phyloP scores from a whole-genome alignment of 2,797 vertebrate genomes.

The Oryzias sinensis region DNA sequence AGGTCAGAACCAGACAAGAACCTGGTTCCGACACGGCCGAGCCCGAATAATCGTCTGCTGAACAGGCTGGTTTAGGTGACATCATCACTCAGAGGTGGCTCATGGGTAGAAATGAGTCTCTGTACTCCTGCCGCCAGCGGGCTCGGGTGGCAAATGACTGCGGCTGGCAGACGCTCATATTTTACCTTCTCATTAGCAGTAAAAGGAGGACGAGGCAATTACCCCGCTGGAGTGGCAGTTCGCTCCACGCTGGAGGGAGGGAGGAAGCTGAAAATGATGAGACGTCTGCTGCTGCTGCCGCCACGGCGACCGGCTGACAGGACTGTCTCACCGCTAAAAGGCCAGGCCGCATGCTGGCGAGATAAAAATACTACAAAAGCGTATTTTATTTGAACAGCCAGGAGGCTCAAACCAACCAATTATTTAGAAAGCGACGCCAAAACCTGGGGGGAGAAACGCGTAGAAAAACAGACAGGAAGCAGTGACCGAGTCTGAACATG shows the following conservation, averaged over 20 bases:
- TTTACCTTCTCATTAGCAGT: conserved; percentile 80
- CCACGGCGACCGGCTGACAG: conserved; percentile 18
- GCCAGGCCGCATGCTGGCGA: conserved; percentile 1
- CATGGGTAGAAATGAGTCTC: conserved; percentile 49
- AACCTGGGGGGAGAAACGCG: neutral
- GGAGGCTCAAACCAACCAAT: conserved; percentile 26
- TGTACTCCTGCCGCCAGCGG: conserved; percentile 42
- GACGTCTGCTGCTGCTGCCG: conserved; percentile 44
- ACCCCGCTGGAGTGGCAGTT: conserved; percentile 68
- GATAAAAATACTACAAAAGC: conserved; percentile 45
- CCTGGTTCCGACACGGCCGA: neutral
- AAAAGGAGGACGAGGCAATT: conserved; percentile 73
- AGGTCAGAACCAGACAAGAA: conserved; percentile 9
- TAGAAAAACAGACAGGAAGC: conserved; percentile 14
- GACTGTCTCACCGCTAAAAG: conserved; percentile 25
- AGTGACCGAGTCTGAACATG: conserved; percentile 13
- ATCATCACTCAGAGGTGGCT: conserved; percentile 44
- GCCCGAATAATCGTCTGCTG: conserved; percentile 1
- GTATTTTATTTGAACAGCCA: conserved; percentile 31
- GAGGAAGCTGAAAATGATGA: conserved; percentile 49
- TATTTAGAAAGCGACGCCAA: conserved; percentile 20
- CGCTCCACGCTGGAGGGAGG: conserved; percentile 48
- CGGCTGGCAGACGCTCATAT: conserved; percentile 67
- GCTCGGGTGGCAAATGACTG: conserved; percentile 63
- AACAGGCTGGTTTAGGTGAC: conserved; percentile 42